Percentiles rank a stretch among this genome's conserved stretches.
These are phyloP conservation scores for Monomorium pharaonis DNA, from an alignment of 1,140 invertebrate species.

Conservation along the genomic window DNA sequence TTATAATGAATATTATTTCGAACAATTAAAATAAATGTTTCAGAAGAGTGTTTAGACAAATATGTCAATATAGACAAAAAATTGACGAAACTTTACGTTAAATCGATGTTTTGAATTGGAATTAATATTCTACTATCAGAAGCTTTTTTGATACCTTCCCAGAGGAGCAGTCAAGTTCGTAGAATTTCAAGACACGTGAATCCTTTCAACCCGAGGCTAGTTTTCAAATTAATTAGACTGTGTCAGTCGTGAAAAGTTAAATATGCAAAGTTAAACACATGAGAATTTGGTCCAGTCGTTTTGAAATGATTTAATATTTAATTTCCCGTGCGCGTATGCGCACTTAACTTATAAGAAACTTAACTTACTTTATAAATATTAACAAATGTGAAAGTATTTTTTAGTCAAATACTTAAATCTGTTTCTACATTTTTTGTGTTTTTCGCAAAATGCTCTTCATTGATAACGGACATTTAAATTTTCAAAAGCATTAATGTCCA, in stretches of 20 bases:
- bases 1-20: neutral
- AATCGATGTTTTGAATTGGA: conserved; percentile 2
- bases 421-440: neutral
- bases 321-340: neutral
- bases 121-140: neutral
- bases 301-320: conserved; percentile 5
- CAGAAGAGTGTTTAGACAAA: neutral
- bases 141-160: conserved; percentile 8
- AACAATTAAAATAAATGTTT: neutral
- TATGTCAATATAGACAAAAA: neutral
- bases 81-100: neutral
- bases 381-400: conserved; percentile 20
- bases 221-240: conserved; percentile 44
- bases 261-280: conserved; percentile 34
- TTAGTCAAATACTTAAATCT: neutral
- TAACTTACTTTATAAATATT: neutral
- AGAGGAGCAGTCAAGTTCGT: conserved; percentile 15
- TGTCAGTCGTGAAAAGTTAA: conserved; percentile 44
- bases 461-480: neutral
- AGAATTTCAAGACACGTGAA: conserved; percentile 46
- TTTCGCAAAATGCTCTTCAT: neutral
- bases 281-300: neutral
- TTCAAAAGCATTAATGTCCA: neutral
- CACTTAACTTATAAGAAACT: neutral
- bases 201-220: conserved; percentile 21